These are phyloP conservation scores for Mesorhabditis belari DNA, from an alignment of 2,888 invertebrate species.

Conservation along the genomic window DNA sequence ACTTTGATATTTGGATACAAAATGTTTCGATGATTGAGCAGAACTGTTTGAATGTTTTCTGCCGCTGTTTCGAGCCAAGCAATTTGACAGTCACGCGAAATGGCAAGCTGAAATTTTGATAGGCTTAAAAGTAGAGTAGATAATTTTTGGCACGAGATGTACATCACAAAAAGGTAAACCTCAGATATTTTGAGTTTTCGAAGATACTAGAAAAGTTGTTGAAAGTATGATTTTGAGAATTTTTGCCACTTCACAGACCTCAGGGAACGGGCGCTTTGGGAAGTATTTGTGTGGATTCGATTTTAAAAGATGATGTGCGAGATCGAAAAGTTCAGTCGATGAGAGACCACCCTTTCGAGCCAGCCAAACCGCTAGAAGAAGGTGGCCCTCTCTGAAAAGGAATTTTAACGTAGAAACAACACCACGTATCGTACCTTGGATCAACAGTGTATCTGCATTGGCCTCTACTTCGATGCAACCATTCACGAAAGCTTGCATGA, in stretches of 20 bases:
- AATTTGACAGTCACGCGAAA: background rate
- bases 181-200: background rate
- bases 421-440: background rate
- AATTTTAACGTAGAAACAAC: background rate
- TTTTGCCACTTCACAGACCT: background rate
- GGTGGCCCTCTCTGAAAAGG: constrained; percentile 74
- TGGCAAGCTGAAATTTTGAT: background rate
- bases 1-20: constrained; percentile 11
- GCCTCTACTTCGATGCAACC: constrained; percentile 70
- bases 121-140: too few species aligned
- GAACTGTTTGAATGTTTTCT: constrained; percentile 3
- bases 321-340: constrained; percentile 78
- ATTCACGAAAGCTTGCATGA: constrained; percentile 94
- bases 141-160: background rate
- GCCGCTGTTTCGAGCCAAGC: constrained; percentile 10
- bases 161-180: background rate
- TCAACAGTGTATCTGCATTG: constrained; percentile 4
- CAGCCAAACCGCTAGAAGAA: constrained; percentile 81
- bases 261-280: constrained; percentile 9
- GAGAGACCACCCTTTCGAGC: constrained; percentile 78
- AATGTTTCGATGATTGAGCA: constrained; percentile 8
- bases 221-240: background rate
- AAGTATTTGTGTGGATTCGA: constrained; percentile 79
- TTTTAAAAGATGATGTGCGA: constrained; percentile 91
- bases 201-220: background rate